Conservation (phyloP, 2,888 invertebrate species). For the Phyto melanocephala region DNA sequence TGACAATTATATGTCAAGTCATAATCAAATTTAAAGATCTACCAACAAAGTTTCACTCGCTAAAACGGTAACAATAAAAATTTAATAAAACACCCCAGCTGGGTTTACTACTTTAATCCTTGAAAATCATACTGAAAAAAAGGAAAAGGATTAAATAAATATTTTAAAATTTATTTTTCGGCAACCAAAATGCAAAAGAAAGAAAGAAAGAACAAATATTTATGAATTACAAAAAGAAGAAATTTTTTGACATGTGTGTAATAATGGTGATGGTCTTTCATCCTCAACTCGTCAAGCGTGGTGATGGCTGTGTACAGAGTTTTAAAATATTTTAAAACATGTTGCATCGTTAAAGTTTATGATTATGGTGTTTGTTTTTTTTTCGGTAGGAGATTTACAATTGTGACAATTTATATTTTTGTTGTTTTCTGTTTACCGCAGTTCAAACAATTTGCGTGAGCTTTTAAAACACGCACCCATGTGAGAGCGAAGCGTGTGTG, state of each 20-base stretch:
- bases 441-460: slow-evolving; percentile 45
- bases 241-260: slow-evolving; percentile 54
- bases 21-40: slow-evolving; percentile 67
- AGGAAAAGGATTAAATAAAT: slow-evolving; percentile 51
- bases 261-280: not conserved
- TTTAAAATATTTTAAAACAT: slow-evolving; percentile 61
- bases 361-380: slow-evolving; percentile 72
- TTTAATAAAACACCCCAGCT: slow-evolving; percentile 63
- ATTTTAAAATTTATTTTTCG: slow-evolving; percentile 49
- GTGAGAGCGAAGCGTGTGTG: not conserved
- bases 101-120: slow-evolving; percentile 66
- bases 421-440: slow-evolving; percentile 51
- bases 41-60: slow-evolving; percentile 40
- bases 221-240: slow-evolving; percentile 22
- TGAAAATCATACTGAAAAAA: slow-evolving; percentile 44
- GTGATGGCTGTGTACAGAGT: not conserved
- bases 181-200: not conserved
- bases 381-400: slow-evolving; percentile 68
- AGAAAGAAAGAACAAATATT: not conserved
- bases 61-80: slow-evolving; percentile 49
- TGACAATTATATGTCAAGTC: slow-evolving; percentile 69
- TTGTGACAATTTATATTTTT: slow-evolving; percentile 62
- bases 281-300: not conserved
- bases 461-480: slow-evolving; percentile 53
- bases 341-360: slow-evolving; percentile 78